These are phyloP conservation scores for Trachurus trachurus DNA, from an alignment of 2,797 vertebrate species.

Conservation along the genomic window DNA sequence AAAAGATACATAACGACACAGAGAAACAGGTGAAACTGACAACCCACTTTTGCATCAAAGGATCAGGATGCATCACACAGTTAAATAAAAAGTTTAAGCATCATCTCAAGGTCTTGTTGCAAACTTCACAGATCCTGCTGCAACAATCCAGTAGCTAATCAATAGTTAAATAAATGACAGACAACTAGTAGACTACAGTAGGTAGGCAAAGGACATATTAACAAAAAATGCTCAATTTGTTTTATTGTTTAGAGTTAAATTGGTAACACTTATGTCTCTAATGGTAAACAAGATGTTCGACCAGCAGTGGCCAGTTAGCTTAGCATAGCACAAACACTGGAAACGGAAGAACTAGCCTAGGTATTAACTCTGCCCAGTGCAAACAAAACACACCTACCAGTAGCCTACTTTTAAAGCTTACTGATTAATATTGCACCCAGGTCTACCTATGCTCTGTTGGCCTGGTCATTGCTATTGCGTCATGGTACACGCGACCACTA, in stretches of 20 bases:
- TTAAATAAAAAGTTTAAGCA: not conserved
- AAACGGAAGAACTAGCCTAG: not conserved
- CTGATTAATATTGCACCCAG: not conserved
- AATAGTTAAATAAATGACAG: conserved; percentile 1
- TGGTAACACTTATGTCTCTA: not conserved
- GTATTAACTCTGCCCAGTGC: not conserved
- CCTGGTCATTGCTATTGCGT: too few species aligned
- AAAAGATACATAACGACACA: conserved; percentile 17
- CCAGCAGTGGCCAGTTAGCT: not conserved
- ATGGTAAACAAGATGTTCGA: not conserved
- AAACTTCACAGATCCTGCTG: not conserved
- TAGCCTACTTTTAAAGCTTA: not conserved
- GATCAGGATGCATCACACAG: not conserved
- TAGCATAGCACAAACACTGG: not conserved
- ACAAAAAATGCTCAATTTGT: not conserved
- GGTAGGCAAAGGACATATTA: not conserved
- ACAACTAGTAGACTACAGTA: not conserved
- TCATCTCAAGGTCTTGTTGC: not conserved
- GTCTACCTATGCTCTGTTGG: too few species aligned
- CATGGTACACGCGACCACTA: too few species aligned
- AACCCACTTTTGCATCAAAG: not conserved
- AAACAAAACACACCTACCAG: not conserved
- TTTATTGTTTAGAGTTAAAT: not conserved
- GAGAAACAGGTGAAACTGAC: not conserved
- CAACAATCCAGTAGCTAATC: not conserved